Evolutionary conservation across 2,888 invertebrate genomes (phyloP).

Genomic region (Diaprepes abbreviatus): DNA sequence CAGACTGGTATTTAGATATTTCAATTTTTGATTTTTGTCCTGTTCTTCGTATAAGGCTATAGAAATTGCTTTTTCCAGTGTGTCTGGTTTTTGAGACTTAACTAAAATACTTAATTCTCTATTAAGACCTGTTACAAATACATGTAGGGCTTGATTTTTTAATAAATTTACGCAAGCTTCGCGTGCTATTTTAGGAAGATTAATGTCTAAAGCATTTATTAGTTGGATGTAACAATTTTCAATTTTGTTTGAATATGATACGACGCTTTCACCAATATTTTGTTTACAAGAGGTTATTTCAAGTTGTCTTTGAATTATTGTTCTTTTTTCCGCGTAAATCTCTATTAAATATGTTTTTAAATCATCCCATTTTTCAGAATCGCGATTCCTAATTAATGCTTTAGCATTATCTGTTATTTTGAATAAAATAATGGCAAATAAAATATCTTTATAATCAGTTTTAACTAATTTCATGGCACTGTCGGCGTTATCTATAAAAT

Average conservation of each 20-base stretch:
- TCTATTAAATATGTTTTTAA: conserved; percentile 32
- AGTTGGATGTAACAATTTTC: conserved; percentile 32
- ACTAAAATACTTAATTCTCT: conserved; percentile 33
- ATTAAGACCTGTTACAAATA: conserved; percentile 36
- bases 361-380: conserved; percentile 50
- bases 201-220: conserved; percentile 13
- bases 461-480: not conserved
- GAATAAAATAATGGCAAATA: conserved; percentile 14
- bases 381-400: conserved; percentile 50
- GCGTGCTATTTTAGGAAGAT: not conserved
- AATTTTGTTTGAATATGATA: conserved; percentile 51
- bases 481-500: not conserved
- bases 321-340: conserved; percentile 52
- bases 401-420: conserved; percentile 52
- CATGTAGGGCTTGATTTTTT: conserved; percentile 37
- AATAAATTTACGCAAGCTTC: conserved; percentile 23
- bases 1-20: conserved; percentile 40
- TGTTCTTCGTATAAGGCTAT: conserved; percentile 42
- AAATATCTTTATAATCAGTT: not conserved
- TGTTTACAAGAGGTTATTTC: conserved; percentile 57
- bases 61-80: conserved; percentile 40
- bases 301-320: conserved; percentile 57
- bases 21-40: conserved; percentile 40
- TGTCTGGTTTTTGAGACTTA: conserved; percentile 35
- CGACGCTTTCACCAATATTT: conserved; percentile 46